Evolutionary conservation across 92 coral and sea anemone genomes (phyloP).

Genomic region (Ricordea florida): DNA sequence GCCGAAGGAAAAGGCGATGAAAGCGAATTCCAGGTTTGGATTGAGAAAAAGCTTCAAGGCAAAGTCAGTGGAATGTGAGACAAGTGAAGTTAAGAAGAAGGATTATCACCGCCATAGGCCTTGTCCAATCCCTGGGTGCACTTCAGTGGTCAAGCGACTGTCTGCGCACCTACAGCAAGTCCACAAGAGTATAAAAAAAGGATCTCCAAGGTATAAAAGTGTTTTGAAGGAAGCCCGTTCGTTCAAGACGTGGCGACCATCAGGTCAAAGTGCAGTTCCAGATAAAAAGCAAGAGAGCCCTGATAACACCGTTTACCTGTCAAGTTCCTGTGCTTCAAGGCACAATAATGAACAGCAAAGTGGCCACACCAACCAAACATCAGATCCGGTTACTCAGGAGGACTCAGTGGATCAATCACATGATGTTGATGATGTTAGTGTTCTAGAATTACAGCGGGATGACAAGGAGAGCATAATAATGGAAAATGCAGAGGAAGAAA

Average conservation of each 20-base stretch:
- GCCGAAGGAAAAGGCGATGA: neutral
- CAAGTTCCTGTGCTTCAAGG: too few species aligned
- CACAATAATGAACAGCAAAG: too few species aligned
- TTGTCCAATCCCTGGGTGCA: neutral
- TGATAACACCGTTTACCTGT: too few species aligned
- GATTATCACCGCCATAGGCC: constrained; percentile 11
- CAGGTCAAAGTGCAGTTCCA: too few species aligned
- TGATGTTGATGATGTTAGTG: too few species aligned
- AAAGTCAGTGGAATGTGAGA: neutral
- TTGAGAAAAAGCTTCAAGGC: neutral
- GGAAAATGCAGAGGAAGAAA: too few species aligned
- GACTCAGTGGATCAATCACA: too few species aligned
- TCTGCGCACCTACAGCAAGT: neutral
- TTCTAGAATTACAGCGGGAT: too few species aligned
- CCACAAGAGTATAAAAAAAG: constrained; percentile 1
- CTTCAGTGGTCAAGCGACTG: neutral
- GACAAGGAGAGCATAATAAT: too few species aligned
- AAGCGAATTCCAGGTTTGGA: neutral
- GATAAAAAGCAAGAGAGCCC: too few species aligned
- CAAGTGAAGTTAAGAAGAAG: neutral
- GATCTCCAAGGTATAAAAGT: neutral
- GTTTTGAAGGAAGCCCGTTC: neutral
- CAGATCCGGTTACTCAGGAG: too few species aligned
- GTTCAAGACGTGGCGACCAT: neutral
- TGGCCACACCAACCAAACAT: too few species aligned